phyloP scores from a whole-genome alignment of 2,888 invertebrate species.

The Eucera pruinosa region DNA sequence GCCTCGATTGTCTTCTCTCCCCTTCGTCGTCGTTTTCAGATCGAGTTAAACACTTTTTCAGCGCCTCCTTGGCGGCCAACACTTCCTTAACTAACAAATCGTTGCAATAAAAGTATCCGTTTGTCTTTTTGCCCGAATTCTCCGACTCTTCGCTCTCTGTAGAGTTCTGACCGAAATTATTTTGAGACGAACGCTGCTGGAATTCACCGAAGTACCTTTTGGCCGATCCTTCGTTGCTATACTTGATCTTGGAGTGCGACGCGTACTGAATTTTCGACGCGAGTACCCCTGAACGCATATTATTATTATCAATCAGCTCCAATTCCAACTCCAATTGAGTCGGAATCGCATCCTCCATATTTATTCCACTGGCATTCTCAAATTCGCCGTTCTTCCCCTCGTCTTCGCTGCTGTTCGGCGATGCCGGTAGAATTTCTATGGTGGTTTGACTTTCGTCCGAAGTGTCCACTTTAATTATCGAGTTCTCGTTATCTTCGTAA shows the following conservation, averaged over 20 bases:
- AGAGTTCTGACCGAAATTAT: neutral
- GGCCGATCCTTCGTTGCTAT: neutral
- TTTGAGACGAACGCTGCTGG: constrained; percentile 5
- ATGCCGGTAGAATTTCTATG: constrained; percentile 80
- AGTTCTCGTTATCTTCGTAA: constrained; percentile 54
- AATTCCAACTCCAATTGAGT: constrained; percentile 80
- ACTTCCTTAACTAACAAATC: constrained; percentile 81
- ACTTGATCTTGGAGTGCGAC: constrained; percentile 25
- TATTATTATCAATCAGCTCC: constrained; percentile 76
- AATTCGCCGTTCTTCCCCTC: constrained; percentile 53
- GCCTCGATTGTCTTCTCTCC: constrained; percentile 59
- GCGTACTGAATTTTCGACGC: constrained; percentile 49
- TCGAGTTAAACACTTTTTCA: constrained; percentile 44
- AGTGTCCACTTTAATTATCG: constrained; percentile 80
- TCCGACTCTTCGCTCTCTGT: neutral
- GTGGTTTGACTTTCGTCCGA: constrained; percentile 82
- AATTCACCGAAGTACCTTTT: constrained; percentile 17
- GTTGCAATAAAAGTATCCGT: constrained; percentile 64
- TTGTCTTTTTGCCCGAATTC: constrained; percentile 8
- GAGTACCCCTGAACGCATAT: constrained; percentile 65
- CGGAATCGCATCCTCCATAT: constrained; percentile 77
- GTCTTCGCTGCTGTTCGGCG: constrained; percentile 70
- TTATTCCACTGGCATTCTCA: constrained; percentile 60
- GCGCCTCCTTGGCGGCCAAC: constrained; percentile 81
- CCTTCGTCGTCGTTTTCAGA: constrained; percentile 56